Evolutionary conservation across 2,888 invertebrate species (phyloP).

Genomic region (Drosophila stalkeri): DNA sequence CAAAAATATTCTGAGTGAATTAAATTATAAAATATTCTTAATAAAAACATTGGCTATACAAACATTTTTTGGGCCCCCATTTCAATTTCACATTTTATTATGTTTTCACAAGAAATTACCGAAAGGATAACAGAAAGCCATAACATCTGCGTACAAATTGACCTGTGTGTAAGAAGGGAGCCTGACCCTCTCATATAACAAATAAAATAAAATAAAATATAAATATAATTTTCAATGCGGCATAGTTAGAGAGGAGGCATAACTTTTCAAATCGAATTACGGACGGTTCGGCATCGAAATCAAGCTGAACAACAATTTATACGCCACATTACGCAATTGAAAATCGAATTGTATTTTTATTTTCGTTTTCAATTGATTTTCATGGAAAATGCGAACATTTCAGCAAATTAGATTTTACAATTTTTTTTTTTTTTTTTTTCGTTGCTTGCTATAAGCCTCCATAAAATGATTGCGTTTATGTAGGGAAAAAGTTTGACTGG

Average conservation of each 20-base stretch:
- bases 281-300: constrained; percentile 28
- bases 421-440: constrained; percentile 28
- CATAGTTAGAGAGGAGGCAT: constrained; percentile 35
- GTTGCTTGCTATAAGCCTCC: constrained; percentile 24
- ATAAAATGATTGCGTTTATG: constrained; percentile 64
- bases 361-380: constrained; percentile 41
- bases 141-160: constrained; percentile 6
- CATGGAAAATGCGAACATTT: constrained; percentile 38
- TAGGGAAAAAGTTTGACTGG: constrained; percentile 6
- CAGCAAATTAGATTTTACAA: constrained; percentile 73
- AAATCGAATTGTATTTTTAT: constrained; percentile 70
- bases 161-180: not conserved
- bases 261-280: constrained; percentile 69
- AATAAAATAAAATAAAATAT: not conserved
- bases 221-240: constrained; percentile 29
- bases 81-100: not conserved
- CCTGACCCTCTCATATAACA: not conserved
- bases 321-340: constrained; percentile 78
- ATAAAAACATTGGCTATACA: not conserved
- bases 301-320: constrained; percentile 68
- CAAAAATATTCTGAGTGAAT: too few relatives aligned
- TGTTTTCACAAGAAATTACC: not conserved
- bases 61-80: not conserved
- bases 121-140: constrained; percentile 1
- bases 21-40: not conserved